Percentiles rank a stretch among this genome's conserved stretches.
Conservation (phyloP, 2,888 invertebrate genomes). For the Boloria selene region DNA sequence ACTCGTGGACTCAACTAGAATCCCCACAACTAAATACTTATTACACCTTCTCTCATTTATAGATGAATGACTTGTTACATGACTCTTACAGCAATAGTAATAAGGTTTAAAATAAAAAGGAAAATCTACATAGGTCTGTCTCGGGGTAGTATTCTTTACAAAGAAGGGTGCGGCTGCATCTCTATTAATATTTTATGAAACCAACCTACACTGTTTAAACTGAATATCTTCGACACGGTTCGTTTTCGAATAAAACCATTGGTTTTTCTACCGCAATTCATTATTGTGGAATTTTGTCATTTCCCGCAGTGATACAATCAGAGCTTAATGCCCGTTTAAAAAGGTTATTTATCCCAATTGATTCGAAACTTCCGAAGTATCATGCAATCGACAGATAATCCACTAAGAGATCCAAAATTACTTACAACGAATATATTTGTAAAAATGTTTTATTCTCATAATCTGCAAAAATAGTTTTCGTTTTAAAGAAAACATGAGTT, state of each 20-base stretch:
- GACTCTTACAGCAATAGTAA: constrained; percentile 1
- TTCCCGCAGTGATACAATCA: constrained; percentile 13
- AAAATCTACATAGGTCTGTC: constrained; percentile 26
- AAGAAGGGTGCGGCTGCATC: constrained; percentile 61
- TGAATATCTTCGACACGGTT: constrained; percentile 46
- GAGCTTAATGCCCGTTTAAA: constrained; percentile 11
- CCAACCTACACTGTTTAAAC: constrained; percentile 73
- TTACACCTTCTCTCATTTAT: constrained; percentile 42
- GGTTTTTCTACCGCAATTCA: constrained; percentile 17
- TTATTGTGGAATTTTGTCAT: constrained; percentile 7
- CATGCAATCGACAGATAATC: constrained; percentile 19
- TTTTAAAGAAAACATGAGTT: no score
- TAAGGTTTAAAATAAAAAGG: constrained; percentile 23
- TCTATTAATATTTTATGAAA: constrained; percentile 76
- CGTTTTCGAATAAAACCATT: constrained; percentile 27
- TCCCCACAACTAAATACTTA: constrained; percentile 52
- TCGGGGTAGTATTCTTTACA: not conserved
- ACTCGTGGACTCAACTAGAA: constrained; percentile 39
- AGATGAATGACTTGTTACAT: constrained; percentile 2
- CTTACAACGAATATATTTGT: not conserved
- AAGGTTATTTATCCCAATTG: constrained; percentile 21
- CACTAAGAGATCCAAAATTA: not conserved
- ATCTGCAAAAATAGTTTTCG: no score
- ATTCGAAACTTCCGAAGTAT: not conserved
- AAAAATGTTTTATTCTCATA: no score